Evolutionary conservation across 2,797 vertebrate genomes (phyloP).

Genomic region (Chelon labrosus): DNA sequence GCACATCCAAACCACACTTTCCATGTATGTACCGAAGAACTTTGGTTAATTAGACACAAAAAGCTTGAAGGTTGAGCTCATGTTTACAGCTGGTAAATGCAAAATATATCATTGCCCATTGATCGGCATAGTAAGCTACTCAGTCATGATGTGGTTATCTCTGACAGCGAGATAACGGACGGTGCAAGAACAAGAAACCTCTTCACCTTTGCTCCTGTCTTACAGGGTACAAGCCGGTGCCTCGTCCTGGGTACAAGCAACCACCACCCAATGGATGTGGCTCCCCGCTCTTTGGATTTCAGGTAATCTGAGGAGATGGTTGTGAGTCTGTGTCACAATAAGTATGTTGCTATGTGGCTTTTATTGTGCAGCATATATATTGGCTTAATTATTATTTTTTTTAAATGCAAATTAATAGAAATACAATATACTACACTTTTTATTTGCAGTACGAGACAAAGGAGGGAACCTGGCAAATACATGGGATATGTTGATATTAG

Average conservation of each 20-base stretch:
- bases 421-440: no score
- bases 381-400: no score
- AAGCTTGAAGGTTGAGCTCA: not conserved
- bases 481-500: no score
- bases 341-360: not conserved
- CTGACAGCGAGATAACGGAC: conserved; percentile 46
- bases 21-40: no score
- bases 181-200: conserved; percentile 11
- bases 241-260: conserved; percentile 90
- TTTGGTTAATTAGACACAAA: no score
- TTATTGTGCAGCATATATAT: not conserved
- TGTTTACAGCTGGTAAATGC: not conserved
- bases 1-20: not conserved
- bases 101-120: not conserved
- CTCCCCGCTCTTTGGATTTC: conserved; percentile 95
- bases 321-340: not conserved
- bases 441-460: no score
- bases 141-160: conserved; percentile 45
- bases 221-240: conserved; percentile 89
- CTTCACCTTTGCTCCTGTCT: conserved; percentile 76
- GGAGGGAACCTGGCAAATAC: no score
- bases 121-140: conserved; percentile 16
- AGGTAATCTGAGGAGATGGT: conserved; percentile 75
- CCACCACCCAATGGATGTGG: conserved; percentile 96
- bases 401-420: no score